These are phyloP conservation scores for Acleris laterana DNA, from an alignment of 2,888 invertebrate genomes.

Conservation along the genomic window DNA sequence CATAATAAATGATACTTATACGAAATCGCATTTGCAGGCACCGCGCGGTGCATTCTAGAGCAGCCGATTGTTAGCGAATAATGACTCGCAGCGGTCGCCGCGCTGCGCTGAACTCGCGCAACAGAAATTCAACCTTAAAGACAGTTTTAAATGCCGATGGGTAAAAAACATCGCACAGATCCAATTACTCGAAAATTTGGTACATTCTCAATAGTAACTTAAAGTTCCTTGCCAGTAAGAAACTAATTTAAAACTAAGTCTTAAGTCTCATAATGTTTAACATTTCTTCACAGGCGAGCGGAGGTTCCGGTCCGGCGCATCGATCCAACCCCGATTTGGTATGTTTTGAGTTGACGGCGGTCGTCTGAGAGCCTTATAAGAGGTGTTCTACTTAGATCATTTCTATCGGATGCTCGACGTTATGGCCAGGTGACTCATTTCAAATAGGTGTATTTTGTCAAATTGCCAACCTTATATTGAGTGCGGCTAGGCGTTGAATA, in stretches of 20 bases:
- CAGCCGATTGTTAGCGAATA: constrained; percentile 39
- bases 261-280: neutral
- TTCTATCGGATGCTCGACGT: constrained; percentile 27
- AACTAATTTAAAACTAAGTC: too few species aligned
- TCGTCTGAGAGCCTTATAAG: constrained; percentile 31
- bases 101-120: neutral
- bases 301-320: neutral
- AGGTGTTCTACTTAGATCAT: constrained; percentile 32
- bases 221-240: too few species aligned
- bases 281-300: neutral
- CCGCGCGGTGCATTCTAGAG: constrained; percentile 36
- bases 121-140: too few species aligned
- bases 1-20: constrained; percentile 36
- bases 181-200: too few species aligned
- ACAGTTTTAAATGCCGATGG: too few species aligned
- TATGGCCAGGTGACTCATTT: constrained; percentile 32
- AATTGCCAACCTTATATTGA: constrained; percentile 28
- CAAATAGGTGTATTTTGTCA: constrained; percentile 21
- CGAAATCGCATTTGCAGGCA: constrained; percentile 34
- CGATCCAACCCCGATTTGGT: constrained; percentile 15
- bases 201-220: too few species aligned
- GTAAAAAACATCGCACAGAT: too few species aligned
- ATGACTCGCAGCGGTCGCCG: constrained; percentile 29
- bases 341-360: constrained; percentile 22
- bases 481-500: constrained; percentile 15